Conservation (phyloP, 2,113 vertebrate species). For the Heteronetta atricapilla region DNA sequence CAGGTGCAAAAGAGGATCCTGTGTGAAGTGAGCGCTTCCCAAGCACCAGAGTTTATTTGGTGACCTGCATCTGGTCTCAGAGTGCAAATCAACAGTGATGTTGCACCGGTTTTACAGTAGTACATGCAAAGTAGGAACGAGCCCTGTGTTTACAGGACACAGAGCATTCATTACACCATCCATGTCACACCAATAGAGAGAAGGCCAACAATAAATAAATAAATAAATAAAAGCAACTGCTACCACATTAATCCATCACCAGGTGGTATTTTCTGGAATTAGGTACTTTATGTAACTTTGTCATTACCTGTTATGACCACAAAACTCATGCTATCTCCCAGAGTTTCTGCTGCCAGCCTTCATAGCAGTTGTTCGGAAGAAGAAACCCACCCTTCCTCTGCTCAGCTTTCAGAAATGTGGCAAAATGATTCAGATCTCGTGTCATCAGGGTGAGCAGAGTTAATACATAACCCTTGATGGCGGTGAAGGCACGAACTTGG, state of each 20-base stretch:
- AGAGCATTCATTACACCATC: not conserved
- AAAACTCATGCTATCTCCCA: not conserved
- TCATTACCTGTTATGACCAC: not conserved
- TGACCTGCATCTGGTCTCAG: not conserved
- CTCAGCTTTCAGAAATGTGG: not conserved
- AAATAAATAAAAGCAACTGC: rapidly evolving
- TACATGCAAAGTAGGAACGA: not conserved
- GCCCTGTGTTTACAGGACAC: not conserved
- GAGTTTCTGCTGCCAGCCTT: not conserved
- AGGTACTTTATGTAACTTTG: not conserved
- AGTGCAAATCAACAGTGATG: not conserved
- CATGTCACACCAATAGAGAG: not conserved
- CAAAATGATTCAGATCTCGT: not conserved
- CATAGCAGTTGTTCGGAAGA: not conserved
- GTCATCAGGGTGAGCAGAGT: not conserved
- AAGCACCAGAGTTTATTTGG: not conserved
- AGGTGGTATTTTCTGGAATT: not conserved
- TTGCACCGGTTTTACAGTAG: not conserved
- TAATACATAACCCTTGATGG: not conserved
- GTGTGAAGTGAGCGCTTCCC: not conserved
- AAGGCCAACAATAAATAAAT: not conserved
- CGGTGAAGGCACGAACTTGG: not conserved
- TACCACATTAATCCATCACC: not conserved
- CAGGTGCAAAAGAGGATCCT: not conserved
- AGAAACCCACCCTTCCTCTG: not conserved